phyloP scores from a whole-genome alignment of 2,113 vertebrate genomes.

The Trogon melanurus region DNA sequence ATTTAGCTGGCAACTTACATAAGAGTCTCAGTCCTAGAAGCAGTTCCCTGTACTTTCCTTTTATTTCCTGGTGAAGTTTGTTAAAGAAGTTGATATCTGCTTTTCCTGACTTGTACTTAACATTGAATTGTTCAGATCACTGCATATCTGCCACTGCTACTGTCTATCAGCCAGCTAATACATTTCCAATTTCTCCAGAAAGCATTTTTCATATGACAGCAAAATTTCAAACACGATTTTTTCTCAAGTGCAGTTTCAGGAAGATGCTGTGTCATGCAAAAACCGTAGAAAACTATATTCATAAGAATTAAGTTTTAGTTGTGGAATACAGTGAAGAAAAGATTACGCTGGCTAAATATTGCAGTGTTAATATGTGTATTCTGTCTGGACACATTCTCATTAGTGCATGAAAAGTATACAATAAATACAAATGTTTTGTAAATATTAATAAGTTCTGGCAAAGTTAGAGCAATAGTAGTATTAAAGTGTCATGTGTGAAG shows the following conservation, averaged over 20 bases:
- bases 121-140: not conserved
- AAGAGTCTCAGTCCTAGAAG: not conserved
- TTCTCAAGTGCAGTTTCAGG: not conserved
- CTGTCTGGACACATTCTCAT: not conserved
- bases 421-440: not conserved
- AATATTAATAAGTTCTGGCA: not conserved
- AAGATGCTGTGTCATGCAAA: not conserved
- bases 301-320: not conserved
- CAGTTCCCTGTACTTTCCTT: not conserved
- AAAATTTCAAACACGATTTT: not conserved
- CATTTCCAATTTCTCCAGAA: not conserved
- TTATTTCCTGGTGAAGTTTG: not conserved
- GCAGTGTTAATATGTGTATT: not conserved
- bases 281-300: not conserved
- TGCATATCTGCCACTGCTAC: not conserved
- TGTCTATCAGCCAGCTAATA: not conserved
- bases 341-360: not conserved
- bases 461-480: not conserved
- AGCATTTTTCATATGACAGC: not conserved
- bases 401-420: not conserved
- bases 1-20: not conserved
- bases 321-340: not conserved
- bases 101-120: not conserved
- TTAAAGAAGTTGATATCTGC: not conserved
- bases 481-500: not conserved